A percentile compares a stretch with the other conserved stretches of the same genome.
phyloP scores from a whole-genome alignment of 2,797 vertebrate species.

The Periophthalmus magnuspinnatus region DNA sequence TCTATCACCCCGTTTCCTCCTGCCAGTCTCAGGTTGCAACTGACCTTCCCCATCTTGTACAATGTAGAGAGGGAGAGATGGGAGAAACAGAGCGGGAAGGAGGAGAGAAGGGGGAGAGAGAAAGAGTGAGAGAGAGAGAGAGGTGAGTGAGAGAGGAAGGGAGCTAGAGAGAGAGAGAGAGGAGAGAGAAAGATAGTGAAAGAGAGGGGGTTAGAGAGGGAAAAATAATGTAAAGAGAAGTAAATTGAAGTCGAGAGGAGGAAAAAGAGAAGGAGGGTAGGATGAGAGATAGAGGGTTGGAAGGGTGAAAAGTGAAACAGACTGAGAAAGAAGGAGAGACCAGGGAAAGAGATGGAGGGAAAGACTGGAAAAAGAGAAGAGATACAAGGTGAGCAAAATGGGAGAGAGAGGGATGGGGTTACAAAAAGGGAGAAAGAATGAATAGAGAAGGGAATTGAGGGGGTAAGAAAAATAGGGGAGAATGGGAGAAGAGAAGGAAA shows the following conservation, averaged over 20 bases:
- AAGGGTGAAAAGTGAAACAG: background rate
- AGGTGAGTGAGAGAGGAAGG: too few species aligned
- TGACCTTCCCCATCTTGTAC: constrained; percentile 36
- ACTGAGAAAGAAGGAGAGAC: background rate
- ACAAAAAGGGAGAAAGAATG: too few species aligned
- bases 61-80: constrained; percentile 13
- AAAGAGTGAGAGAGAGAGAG: background rate
- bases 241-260: background rate
- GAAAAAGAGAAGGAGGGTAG: background rate
- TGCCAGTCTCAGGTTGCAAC: constrained; percentile 60
- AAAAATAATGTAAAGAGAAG: too few species aligned
- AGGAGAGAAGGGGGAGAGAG: too few species aligned
- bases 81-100: background rate
- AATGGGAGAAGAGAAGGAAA: too few species aligned
- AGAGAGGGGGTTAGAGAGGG: background rate
- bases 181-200: background rate
- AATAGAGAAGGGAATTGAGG: too few species aligned
- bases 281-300: too few species aligned
- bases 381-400: too few species aligned
- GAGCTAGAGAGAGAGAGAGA: background rate
- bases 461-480: too few species aligned
- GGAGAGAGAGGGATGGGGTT: too few species aligned
- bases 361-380: background rate
- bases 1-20: constrained; percentile 38
- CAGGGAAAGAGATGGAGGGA: background rate